These are phyloP conservation scores for Craseonycteris thonglongyai DNA, from an alignment of 2,113 vertebrate species.

Conservation along the genomic window DNA sequence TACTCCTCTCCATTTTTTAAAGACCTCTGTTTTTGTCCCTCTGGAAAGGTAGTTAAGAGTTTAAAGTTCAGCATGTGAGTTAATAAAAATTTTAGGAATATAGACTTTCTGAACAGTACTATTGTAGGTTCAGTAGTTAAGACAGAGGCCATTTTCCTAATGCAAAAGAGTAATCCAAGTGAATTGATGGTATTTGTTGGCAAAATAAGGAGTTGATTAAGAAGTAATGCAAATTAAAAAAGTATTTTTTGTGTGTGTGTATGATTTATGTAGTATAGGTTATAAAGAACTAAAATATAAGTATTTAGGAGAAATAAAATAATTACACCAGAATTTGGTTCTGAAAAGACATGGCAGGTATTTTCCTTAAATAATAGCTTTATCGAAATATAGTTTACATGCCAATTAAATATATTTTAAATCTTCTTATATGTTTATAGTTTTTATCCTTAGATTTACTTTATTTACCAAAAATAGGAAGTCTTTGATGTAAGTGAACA, in stretches of 20 bases:
- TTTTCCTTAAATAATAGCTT: not conserved
- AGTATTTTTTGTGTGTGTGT: not conserved
- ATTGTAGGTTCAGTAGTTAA: not conserved
- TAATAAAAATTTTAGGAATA: constrained; percentile 26
- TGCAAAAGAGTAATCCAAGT: not conserved
- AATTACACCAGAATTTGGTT: not conserved
- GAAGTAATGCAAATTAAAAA: not conserved
- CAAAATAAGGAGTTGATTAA: constrained; percentile 11
- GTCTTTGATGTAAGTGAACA: not conserved
- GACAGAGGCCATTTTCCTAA: not conserved
- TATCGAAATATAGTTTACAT: not conserved
- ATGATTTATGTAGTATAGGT: not conserved
- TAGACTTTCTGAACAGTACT: not conserved
- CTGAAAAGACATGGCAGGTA: not conserved
- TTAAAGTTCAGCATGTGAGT: not conserved
- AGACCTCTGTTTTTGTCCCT: not conserved
- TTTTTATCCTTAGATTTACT: constrained; percentile 15
- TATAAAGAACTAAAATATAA: constrained; percentile 27
- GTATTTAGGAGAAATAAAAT: constrained; percentile 9
- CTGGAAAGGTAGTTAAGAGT: not conserved
- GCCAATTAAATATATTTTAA: not conserved
- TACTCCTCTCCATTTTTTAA: not conserved
- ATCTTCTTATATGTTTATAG: not conserved
- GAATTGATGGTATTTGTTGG: not conserved
- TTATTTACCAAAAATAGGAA: not conserved